These are phyloP conservation scores for Tragulus kanchil DNA, from an alignment of 2,113 vertebrate genomes.

Conservation along the genomic window DNA sequence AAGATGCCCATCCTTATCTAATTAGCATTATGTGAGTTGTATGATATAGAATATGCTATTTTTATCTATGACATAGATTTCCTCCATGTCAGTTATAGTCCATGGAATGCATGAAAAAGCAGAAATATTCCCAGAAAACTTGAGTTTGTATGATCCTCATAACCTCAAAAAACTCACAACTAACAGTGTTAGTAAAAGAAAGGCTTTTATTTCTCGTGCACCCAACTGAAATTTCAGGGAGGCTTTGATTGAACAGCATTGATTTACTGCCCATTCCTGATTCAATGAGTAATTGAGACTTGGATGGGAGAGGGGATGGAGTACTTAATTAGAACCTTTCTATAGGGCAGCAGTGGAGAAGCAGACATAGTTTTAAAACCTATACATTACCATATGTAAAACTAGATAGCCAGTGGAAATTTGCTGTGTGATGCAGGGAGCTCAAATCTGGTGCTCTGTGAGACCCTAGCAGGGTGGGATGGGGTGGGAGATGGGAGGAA, in stretches of 20 bases:
- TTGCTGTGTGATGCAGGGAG: too few relatives aligned
- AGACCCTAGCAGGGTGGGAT: too few relatives aligned
- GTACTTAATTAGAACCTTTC: background rate
- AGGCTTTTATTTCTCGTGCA: background rate
- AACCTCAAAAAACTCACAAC: background rate
- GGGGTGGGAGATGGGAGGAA: too few relatives aligned
- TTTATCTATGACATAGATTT: background rate
- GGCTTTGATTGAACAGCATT: background rate
- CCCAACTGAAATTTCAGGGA: background rate
- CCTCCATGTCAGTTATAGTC: background rate
- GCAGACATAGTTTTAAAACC: too few relatives aligned
- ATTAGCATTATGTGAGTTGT: background rate
- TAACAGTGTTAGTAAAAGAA: background rate
- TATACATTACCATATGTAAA: too few relatives aligned
- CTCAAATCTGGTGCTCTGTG: too few relatives aligned
- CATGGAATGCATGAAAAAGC: background rate
- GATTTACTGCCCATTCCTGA: background rate
- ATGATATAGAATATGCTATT: background rate
- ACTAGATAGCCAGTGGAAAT: too few relatives aligned
- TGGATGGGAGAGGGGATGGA: background rate
- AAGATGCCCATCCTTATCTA: background rate
- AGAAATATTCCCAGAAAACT: background rate
- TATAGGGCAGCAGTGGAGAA: too few relatives aligned
- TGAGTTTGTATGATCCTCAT: background rate
- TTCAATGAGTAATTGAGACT: slow-evolving; percentile 36